A percentile compares a stretch with the other conserved stretches of the same genome.
Conservation (phyloP, 2,797 vertebrate species). For the Tinamus major region DNA sequence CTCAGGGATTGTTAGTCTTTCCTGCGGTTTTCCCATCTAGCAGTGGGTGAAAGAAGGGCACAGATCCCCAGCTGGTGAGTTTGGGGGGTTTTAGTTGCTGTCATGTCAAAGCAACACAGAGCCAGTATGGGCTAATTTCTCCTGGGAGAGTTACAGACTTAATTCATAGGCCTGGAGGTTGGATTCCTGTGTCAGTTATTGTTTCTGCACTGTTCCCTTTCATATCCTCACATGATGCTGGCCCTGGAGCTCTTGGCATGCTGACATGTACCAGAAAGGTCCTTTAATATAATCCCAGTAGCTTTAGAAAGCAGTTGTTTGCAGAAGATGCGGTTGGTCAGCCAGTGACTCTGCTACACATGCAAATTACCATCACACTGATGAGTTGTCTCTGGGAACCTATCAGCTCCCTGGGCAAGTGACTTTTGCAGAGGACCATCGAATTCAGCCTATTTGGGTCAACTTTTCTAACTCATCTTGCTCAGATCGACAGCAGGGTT, state of each 20-base stretch:
- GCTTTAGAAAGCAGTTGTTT: neutral
- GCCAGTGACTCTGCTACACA: neutral
- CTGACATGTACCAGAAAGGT: neutral
- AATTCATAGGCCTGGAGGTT: neutral
- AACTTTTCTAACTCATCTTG: neutral
- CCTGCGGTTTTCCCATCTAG: neutral
- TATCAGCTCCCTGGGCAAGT: neutral
- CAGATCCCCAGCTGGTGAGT: neutral
- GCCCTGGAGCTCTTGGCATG: neutral
- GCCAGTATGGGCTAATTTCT: neutral
- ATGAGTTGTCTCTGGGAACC: neutral
- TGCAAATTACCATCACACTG: neutral
- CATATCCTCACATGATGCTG: fast-evolving
- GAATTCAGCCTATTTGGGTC: neutral
- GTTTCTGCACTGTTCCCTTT: neutral
- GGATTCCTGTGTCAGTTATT: neutral
- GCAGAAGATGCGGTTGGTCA: neutral
- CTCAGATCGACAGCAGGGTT: neutral
- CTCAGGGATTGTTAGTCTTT: neutral
- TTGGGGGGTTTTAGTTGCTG: neutral
- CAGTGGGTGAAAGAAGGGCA: neutral
- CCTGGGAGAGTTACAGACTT: neutral
- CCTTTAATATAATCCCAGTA: conserved; percentile 1
- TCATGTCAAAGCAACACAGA: neutral
- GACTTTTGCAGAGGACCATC: neutral